Evolutionary conservation across 2,113 vertebrate species (phyloP).

Genomic region (Fregetta grallaria): DNA sequence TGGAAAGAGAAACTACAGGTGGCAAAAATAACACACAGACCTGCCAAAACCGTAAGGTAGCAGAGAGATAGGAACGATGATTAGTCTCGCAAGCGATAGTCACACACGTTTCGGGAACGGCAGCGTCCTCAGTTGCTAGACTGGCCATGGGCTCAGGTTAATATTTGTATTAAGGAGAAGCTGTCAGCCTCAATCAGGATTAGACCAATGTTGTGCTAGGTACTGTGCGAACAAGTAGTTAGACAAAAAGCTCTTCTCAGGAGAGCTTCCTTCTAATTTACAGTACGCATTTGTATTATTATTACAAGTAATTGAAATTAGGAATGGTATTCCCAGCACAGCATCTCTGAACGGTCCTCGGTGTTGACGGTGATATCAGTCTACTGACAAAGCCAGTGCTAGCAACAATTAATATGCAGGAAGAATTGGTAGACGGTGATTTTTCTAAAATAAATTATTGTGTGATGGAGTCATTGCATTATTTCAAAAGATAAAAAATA

Average conservation of each 20-base stretch:
- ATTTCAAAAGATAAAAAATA: slow-evolving; percentile 41
- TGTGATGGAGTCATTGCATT: slow-evolving; percentile 5
- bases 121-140: background rate
- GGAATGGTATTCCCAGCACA: background rate
- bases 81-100: background rate
- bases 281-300: background rate
- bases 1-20: background rate
- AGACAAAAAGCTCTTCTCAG: background rate
- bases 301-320: background rate
- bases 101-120: background rate
- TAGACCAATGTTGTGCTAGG: background rate
- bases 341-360: background rate
- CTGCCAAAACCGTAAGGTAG: background rate
- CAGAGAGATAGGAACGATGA: accelerated
- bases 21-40: background rate
- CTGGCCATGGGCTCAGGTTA: background rate
- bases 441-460: background rate
- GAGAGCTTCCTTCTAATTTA: background rate
- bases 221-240: background rate
- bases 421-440: background rate
- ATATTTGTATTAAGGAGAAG: background rate
- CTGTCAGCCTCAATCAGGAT: background rate
- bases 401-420: background rate
- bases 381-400: background rate
- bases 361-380: background rate